Evolutionary conservation across 2,113 vertebrate species (phyloP).

Genomic region (Cricetomys ansorgei): DNA sequence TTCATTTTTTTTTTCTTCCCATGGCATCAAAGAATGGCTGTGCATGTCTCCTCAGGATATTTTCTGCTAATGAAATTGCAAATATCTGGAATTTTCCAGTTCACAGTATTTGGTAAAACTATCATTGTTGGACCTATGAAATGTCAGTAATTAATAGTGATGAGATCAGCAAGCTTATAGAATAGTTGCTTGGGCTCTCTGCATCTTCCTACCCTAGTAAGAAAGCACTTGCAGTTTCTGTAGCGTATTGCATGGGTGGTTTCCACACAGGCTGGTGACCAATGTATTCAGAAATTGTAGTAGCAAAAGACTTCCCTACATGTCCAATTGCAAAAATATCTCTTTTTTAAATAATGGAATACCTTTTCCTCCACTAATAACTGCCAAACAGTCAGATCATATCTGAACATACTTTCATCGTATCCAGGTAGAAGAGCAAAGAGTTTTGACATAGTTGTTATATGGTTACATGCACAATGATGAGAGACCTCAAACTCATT

Average conservation of each 20-base stretch:
- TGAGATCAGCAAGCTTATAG: background rate
- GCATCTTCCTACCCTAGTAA: background rate
- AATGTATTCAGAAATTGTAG: background rate
- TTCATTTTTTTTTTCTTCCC: background rate
- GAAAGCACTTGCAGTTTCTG: background rate
- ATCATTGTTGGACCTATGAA: constrained; percentile 35
- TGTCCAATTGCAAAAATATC: too few species aligned
- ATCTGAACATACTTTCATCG: background rate
- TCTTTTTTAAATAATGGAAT: background rate
- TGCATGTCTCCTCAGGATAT: background rate
- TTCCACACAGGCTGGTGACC: background rate
- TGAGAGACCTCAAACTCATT: background rate
- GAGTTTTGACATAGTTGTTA: background rate
- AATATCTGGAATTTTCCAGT: background rate
- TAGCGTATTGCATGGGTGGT: background rate
- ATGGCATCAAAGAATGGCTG: background rate
- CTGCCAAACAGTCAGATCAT: background rate
- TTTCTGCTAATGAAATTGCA: constrained; percentile 6
- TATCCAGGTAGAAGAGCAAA: too few species aligned
- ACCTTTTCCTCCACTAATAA: background rate
- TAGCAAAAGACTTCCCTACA: too few species aligned
- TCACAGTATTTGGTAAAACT: background rate
- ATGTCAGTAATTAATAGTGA: background rate
- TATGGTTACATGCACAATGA: background rate
- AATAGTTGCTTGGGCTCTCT: background rate